Percentiles rank a stretch among this genome's conserved stretches.
Evolutionary conservation across 2,113 vertebrate genomes (phyloP).

Genomic region (Bambusicola thoracicus): DNA sequence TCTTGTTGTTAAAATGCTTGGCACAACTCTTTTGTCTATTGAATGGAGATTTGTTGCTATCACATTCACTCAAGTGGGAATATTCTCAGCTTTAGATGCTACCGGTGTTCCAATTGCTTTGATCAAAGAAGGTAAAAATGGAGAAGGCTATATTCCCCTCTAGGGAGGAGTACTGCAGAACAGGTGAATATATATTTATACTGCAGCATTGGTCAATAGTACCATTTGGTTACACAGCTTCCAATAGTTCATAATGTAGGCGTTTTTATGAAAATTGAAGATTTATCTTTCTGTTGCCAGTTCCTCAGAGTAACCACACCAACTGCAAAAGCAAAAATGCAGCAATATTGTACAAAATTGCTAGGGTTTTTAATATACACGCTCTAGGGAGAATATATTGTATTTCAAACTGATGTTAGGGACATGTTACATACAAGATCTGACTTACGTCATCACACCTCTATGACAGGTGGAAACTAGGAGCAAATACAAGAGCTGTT

Average conservation of each 20-base stretch:
- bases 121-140: background rate
- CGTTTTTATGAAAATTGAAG: background rate
- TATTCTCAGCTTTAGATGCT: background rate
- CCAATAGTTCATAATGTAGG: accelerated
- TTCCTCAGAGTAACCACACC: accelerated
- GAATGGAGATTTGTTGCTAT: background rate
- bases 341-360: background rate
- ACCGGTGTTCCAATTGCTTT: background rate
- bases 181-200: background rate
- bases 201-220: background rate
- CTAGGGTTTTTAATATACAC: background rate
- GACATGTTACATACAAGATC: background rate
- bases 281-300: background rate
- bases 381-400: background rate
- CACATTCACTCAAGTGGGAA: background rate
- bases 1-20: constrained; percentile 43
- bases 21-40: background rate
- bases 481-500: background rate
- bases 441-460: background rate
- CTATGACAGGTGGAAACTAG: background rate
- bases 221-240: background rate
- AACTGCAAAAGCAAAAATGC: background rate
- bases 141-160: background rate
- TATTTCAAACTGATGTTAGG: background rate
- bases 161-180: background rate